These are phyloP conservation scores for Xylocopa sonorina DNA, from an alignment of 1,140 invertebrate species.

Conservation along the genomic window DNA sequence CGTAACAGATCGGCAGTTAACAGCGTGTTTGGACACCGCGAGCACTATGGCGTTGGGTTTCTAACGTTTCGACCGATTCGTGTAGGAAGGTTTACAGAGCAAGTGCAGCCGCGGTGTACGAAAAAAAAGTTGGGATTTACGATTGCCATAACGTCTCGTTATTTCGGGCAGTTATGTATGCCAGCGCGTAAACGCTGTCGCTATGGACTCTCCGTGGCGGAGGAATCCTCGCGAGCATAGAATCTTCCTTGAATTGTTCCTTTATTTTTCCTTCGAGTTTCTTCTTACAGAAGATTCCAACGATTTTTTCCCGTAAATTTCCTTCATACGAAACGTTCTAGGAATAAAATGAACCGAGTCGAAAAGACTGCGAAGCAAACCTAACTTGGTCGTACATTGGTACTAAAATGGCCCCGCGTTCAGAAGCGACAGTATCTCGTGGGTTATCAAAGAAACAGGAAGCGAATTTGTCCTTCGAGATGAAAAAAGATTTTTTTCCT, in stretches of 20 bases:
- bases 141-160: slow-evolving; percentile 31
- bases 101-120: background rate
- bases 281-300: background rate
- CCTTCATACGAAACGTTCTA: too few relatives aligned
- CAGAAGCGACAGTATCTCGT: too few relatives aligned
- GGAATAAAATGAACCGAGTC: too few relatives aligned
- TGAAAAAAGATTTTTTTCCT: background rate
- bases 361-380: too few relatives aligned
- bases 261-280: background rate
- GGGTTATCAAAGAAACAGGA: background rate
- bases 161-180: slow-evolving; percentile 24
- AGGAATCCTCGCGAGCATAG: background rate
- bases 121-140: slow-evolving; percentile 2
- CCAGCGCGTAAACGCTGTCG: background rate
- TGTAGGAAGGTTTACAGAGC: background rate
- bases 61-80: background rate
- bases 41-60: background rate
- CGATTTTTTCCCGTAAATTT: too few relatives aligned
- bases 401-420: too few relatives aligned
- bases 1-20: background rate
- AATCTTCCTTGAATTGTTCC: background rate
- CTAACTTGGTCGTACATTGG: too few relatives aligned
- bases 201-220: background rate
- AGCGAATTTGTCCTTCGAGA: background rate
- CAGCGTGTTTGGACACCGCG: background rate